Evolutionary conservation across 2,113 vertebrate genomes (phyloP), one percentile per base, ranked within the genome.

Genomic region (Panurus biarmicus): DNA sequence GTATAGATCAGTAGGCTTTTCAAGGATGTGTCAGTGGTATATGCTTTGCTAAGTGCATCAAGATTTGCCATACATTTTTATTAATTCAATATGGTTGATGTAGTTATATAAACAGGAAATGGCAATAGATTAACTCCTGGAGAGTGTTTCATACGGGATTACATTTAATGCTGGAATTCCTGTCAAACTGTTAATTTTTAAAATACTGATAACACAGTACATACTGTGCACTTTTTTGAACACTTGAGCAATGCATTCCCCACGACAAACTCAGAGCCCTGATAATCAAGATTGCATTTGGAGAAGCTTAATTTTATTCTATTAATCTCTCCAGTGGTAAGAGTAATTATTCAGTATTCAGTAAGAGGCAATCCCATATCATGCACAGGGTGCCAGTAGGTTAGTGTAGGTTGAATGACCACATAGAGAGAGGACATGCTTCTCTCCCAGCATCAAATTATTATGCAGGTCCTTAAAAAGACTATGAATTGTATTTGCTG

Each of bases 171-270:
- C 76, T 90, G 73, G 82, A 94, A 93, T 95, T 97, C 80, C 87
- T 28, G 9, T 93, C 87, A 93, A 93, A 94, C 58, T 79, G 76
- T 54, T 72, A 94, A 75, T 67, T 95, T 96, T 90, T 72, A 90
- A 88, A 97, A 90, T 91, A 83, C 94, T 56, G 85, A 95, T 95
- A 95, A 92, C 80, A 74, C 70, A 53, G 66, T 74, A 72, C 89
- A 84, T 91, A 93, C 95, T 95, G 92, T 85, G 93, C 87, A 62
- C 58, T 74, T 96, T 92, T 96, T 90, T 94, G 91, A 96, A 92
- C 50, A 66, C 25, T 90, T 85, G 54, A 89, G 82, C 77, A 64
- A 38, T 65, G 42, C 78, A 82, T 89, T 94, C 69, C 81, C 22
- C 48, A 2, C 51, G 90, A 91, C 78, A 72, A 35, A 36, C 93